Evolutionary conservation across 2,888 invertebrate species (phyloP).

Genomic region (Pteria penguin): DNA sequence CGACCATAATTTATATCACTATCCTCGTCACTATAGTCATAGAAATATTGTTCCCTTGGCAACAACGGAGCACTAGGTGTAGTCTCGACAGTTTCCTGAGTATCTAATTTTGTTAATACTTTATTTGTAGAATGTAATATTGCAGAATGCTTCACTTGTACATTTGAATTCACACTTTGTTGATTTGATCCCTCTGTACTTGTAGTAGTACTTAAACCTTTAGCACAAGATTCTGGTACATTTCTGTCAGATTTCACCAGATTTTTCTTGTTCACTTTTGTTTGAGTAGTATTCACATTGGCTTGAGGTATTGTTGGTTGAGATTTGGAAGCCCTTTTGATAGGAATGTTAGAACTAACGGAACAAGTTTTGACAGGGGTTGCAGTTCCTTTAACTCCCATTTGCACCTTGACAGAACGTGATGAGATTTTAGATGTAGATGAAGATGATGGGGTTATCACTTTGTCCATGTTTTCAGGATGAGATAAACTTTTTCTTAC

Average conservation of each 20-base stretch:
- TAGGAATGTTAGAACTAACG: background rate
- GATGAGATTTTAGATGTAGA: background rate
- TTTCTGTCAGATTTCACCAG: background rate
- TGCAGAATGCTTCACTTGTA: background rate
- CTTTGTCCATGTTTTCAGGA: conserved; percentile 36
- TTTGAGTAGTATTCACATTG: no score
- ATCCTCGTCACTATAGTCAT: conserved; percentile 74
- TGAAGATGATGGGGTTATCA: no score
- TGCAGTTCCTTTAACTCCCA: background rate
- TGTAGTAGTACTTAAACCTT: conserved; percentile 9
- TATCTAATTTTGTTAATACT: background rate
- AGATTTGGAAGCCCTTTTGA: background rate
- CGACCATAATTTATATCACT: conserved; percentile 59
- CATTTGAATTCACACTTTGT: background rate
- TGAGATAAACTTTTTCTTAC: conserved; percentile 33
- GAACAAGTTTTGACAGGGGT: background rate
- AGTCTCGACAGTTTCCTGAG: background rate
- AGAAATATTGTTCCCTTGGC: conserved; percentile 64
- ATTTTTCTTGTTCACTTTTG: conserved; percentile 11
- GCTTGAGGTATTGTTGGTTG: no score
- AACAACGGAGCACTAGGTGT: conserved; percentile 31
- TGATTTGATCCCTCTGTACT: no score
- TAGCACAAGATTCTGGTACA: conserved; percentile 12
- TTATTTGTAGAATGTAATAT: background rate
- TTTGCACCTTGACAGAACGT: background rate